Conservation (phyloP, 2,888 invertebrate species). For the Dexiosoma caninum region DNA sequence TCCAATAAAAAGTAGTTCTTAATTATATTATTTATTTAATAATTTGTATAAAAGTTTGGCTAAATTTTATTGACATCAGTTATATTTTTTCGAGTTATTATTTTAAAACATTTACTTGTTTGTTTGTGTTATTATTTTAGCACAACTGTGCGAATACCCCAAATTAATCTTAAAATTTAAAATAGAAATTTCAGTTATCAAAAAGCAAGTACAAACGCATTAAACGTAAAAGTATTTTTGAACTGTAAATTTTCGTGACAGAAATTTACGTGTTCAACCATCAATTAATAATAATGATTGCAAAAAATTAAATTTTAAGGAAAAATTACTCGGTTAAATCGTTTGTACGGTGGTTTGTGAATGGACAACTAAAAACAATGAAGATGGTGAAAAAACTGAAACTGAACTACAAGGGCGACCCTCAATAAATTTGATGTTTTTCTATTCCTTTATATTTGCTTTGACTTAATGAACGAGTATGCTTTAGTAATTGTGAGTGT, state of each 20-base stretch:
- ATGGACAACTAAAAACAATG: not conserved
- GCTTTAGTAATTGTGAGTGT: not conserved
- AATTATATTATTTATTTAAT: no score
- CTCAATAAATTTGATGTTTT: conserved; percentile 32
- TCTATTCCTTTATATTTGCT: conserved; percentile 15
- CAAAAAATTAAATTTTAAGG: conserved; percentile 8
- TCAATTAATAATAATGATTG: conserved; percentile 22
- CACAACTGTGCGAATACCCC: no score
- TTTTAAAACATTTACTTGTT: no score
- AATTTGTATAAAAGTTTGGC: no score
- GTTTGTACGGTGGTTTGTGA: not conserved
- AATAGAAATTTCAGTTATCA: no score
- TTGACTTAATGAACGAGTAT: not conserved
- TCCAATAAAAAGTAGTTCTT: no score
- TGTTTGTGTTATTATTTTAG: no score
- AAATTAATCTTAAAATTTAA: no score
- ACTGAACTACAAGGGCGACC: conserved; percentile 17
- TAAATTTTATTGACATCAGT: no score
- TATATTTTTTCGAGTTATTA: no score
- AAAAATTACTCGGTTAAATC: conserved; percentile 12
- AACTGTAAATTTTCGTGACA: not conserved
- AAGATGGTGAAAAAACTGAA: not conserved
- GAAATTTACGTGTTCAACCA: conserved; percentile 26
- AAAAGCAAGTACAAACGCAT: no score
- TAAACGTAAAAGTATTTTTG: no score